phyloP scores from a whole-genome alignment of 2,888 invertebrate genomes.

The Erannis defoliaria region DNA sequence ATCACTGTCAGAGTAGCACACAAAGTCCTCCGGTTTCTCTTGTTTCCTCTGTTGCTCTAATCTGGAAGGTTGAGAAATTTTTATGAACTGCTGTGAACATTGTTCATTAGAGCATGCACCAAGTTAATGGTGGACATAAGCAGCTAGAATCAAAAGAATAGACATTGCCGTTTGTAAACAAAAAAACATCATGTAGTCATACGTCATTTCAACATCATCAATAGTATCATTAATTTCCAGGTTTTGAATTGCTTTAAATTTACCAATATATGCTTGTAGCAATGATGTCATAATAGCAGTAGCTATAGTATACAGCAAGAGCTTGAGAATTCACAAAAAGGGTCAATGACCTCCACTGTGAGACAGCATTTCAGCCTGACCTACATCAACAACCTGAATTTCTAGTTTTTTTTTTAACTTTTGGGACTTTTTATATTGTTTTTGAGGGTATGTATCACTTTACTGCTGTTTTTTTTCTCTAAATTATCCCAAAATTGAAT shows the following conservation, averaged over 20 bases:
- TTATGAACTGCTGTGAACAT: background rate
- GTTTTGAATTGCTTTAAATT: too few species aligned
- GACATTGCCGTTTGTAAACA: too few species aligned
- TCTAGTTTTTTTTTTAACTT: too few species aligned
- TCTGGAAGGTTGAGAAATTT: conserved; percentile 58
- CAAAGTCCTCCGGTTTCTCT: conserved; percentile 96
- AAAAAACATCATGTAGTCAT: too few species aligned
- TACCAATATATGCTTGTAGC: too few species aligned
- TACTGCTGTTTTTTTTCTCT: background rate
- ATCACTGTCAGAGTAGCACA: conserved; percentile 95
- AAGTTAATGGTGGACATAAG: background rate
- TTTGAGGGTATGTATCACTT: background rate
- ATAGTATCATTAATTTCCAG: too few species aligned
- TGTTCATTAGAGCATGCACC: background rate
- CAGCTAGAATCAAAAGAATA: too few species aligned
- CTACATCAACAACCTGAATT: conserved; percentile 21
- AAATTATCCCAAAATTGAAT: background rate
- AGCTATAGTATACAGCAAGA: background rate
- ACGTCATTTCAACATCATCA: too few species aligned
- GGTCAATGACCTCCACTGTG: conserved; percentile 11
- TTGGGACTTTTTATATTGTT: too few species aligned
- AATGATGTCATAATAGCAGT: too few species aligned
- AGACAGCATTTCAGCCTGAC: conserved; percentile 11
- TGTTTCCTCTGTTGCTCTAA: conserved; percentile 92
- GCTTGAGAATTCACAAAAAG: background rate